These are phyloP conservation scores for Symphodus melops DNA, from an alignment of 2,113 vertebrate species.

Conservation along the genomic window DNA sequence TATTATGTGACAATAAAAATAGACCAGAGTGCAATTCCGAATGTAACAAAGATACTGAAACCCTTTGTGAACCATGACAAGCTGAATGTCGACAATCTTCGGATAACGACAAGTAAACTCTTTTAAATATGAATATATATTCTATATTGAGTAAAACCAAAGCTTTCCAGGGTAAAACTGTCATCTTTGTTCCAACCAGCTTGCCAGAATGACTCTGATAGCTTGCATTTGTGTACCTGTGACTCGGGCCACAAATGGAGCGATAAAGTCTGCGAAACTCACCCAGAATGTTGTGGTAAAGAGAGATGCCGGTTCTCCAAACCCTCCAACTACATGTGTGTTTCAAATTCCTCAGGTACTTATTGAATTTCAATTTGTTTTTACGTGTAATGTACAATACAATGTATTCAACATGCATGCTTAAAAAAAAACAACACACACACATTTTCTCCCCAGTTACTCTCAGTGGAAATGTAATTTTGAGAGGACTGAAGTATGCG, in stretches of 20 bases:
- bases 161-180: not conserved
- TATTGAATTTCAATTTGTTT: not conserved
- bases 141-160: too few relatives aligned
- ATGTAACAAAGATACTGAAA: accelerated
- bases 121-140: too few relatives aligned
- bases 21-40: accelerated
- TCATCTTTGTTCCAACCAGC: slow-evolving; percentile 17
- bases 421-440: not conserved
- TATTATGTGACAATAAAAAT: slow-evolving; percentile 56
- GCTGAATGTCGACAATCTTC: accelerated
- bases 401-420: not conserved
- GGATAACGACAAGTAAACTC: slow-evolving; percentile 69
- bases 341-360: slow-evolving; percentile 50
- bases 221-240: not conserved
- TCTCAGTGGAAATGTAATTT: not conserved
- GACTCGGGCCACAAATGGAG: not conserved
- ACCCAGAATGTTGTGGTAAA: not conserved
- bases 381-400: not conserved
- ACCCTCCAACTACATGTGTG: not conserved
- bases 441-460: slow-evolving; percentile 40
- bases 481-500: accelerated
- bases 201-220: accelerated
- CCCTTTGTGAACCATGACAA: accelerated
- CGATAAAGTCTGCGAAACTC: not conserved
- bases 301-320: accelerated